Base-by-base conservation (phyloP, 2,113 vertebrate genomes). In the Ameiurus melas region DNA sequence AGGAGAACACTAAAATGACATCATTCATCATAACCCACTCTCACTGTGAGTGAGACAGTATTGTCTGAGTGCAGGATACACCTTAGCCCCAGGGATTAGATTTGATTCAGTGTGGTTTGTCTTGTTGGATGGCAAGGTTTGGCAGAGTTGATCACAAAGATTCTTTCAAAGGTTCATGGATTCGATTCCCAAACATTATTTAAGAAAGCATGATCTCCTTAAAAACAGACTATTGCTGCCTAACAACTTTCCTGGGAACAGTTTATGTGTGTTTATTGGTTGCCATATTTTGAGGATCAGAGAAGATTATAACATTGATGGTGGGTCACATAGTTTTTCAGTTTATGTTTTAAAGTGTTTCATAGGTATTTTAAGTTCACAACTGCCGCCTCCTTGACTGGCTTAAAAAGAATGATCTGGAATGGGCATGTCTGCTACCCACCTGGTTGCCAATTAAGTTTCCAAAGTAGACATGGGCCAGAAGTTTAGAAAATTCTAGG, bases 71-170 rank as follows among this genome's bases (percentile, higher is more conserved):
- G 73, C 8, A 64, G 71, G 80, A 85, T 80, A 51, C 75, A 80
- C 73, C 83, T 80, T 85, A 85, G 73, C 83, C 62, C 36, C 73
- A 84, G 87, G 83, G 71, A 66, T 85, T 68, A 75, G 53, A 80
- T 77, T 10, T 27, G n/a, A 75, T 60, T 71, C 80, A 33, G 1
- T 75, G 80, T 64, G 80, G 7, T 68, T 87, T 33, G 80, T 33
- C 66, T 83, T 83, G 66, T 58, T 70, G 43, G 22, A 81, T 10
- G 60, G 57, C 36, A 39, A 62, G 36, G n/a, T 66, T 87, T 83
- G 77, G 86, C 47, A 39, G 47, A 71, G 51, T 71, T 17, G 47
- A 71, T 68, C 27, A 17, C 33, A 73, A 87, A 73, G 79, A n/a
- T 70, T 47, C 16, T 83, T 71, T 68, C 70, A 71, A 70, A 70